Percentiles rank a stretch among this genome's conserved stretches.
Evolutionary conservation across 1,140 invertebrate genomes (phyloP).

Genomic region (Sitophilus oryzae): DNA sequence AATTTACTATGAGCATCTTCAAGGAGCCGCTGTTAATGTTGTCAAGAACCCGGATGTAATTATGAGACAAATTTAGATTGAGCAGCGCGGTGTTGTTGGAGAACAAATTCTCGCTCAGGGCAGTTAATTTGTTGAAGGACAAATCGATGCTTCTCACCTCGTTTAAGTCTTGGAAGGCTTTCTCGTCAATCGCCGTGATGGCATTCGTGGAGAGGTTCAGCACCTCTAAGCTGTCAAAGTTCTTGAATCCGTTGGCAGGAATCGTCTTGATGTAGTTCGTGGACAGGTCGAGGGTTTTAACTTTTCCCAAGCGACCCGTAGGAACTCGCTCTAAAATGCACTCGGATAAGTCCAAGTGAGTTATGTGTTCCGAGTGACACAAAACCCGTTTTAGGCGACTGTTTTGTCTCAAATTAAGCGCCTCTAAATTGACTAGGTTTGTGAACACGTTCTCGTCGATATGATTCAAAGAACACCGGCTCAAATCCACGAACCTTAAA

Average conservation of each 20-base stretch:
- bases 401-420: slow-evolving; percentile 51
- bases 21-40: slow-evolving; percentile 52
- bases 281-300: slow-evolving; percentile 52
- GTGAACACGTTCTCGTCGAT: slow-evolving; percentile 47
- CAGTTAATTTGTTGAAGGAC: slow-evolving; percentile 59
- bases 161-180: slow-evolving; percentile 50
- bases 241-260: slow-evolving; percentile 51
- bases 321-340: slow-evolving; percentile 59
- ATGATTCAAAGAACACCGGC: slow-evolving; percentile 48
- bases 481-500: slow-evolving; percentile 51
- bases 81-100: slow-evolving; percentile 50
- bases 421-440: slow-evolving; percentile 47
- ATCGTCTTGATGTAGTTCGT: slow-evolving; percentile 55
- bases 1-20: slow-evolving; percentile 51
- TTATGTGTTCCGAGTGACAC: slow-evolving; percentile 50
- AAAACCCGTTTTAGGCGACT: slow-evolving; percentile 46
- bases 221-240: slow-evolving; percentile 54
- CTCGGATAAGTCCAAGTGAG: slow-evolving; percentile 55
- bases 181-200: slow-evolving; percentile 49
- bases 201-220: slow-evolving; percentile 61
- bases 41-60: slow-evolving; percentile 56
- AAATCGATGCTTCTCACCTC: slow-evolving; percentile 22
- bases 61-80: slow-evolving; percentile 56
- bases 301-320: slow-evolving; percentile 53
- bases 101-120: slow-evolving; percentile 50